Conservation (phyloP, 2,888 invertebrate species). For the Lasius platythorax region DNA sequence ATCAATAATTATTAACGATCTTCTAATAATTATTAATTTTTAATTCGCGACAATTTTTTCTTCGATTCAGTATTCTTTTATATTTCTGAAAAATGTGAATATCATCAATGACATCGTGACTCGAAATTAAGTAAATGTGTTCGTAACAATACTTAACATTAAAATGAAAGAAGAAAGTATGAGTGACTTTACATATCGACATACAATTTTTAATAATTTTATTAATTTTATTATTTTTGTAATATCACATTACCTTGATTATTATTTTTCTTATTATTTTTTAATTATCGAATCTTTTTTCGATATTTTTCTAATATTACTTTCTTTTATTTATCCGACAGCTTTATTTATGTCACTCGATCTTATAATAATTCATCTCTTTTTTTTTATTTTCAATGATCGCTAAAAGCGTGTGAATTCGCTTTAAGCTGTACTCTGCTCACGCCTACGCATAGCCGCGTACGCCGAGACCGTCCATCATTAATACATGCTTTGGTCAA, state of each 20-base stretch:
- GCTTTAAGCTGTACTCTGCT: constrained; percentile 17
- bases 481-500: constrained; percentile 82
- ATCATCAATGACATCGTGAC: background rate
- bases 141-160: background rate
- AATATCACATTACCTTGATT: background rate
- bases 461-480: constrained; percentile 64
- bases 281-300: background rate
- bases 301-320: background rate
- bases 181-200: background rate
- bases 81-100: constrained; percentile 9
- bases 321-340: background rate
- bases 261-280: background rate
- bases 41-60: background rate
- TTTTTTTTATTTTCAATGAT: background rate
- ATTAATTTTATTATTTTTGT: background rate
- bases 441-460: constrained; percentile 30
- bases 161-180: background rate
- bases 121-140: background rate
- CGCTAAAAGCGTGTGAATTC: constrained; percentile 1
- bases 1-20: background rate
- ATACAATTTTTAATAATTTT: constrained; percentile 1
- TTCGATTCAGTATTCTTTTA: background rate
- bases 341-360: background rate
- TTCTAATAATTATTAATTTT: background rate
- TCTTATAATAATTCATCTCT: background rate